These are phyloP conservation scores for Tryphoninae sp. DNA, from an alignment of 2,888 invertebrate genomes.

Conservation along the genomic window DNA sequence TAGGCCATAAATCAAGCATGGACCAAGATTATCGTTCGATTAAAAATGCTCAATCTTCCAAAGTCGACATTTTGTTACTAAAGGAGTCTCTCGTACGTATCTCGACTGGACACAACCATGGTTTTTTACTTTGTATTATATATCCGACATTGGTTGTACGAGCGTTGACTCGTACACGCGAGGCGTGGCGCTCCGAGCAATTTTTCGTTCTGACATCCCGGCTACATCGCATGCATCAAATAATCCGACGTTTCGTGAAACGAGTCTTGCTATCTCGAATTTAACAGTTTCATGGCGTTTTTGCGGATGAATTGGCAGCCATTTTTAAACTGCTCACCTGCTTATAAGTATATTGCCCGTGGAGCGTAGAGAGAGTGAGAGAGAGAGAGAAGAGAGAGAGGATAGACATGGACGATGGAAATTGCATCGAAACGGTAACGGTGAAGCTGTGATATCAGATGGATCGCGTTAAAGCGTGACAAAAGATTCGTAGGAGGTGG, in stretches of 20 bases:
- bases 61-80: too few relatives aligned
- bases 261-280: neutral
- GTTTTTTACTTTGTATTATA: too few relatives aligned
- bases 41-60: too few relatives aligned
- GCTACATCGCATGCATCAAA: neutral
- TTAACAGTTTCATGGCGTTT: constrained; percentile 61
- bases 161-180: too few relatives aligned
- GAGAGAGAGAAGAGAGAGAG: constrained; percentile 15
- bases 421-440: constrained; percentile 67
- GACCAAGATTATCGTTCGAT: too few relatives aligned
- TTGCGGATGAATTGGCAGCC: constrained; percentile 72
- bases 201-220: neutral
- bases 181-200: constrained; percentile 5
- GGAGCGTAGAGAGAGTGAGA: constrained; percentile 63
- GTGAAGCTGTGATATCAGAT: constrained; percentile 67
- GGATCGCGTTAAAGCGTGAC: constrained; percentile 65
- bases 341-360: constrained; percentile 66
- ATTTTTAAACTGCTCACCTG: constrained; percentile 78
- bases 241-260: neutral
- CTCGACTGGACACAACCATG: too few relatives aligned
- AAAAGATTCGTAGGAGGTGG: constrained; percentile 31
- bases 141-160: too few relatives aligned
- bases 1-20: too few relatives aligned
- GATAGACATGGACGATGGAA: constrained; percentile 64
- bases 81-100: too few relatives aligned